Conservation (phyloP, 2,888 invertebrate species). For the Pseudococcus viburni region DNA sequence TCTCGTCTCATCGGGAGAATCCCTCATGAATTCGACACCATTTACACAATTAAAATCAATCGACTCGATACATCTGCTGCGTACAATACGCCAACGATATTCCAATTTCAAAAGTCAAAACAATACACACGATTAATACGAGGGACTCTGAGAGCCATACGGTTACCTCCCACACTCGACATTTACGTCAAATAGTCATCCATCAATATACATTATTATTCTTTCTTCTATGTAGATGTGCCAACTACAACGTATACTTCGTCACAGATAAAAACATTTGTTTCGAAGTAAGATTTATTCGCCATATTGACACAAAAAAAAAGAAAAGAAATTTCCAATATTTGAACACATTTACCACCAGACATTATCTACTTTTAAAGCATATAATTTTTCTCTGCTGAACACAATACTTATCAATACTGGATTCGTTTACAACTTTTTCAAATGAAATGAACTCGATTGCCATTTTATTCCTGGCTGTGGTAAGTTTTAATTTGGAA, state of each 20-base stretch:
- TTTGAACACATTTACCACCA: background rate
- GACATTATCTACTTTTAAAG: background rate
- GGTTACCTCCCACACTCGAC: constrained; percentile 13
- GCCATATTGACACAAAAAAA: too few relatives aligned
- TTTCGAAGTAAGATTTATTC: too few relatives aligned
- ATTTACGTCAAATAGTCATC: constrained; percentile 9
- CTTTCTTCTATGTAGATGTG: background rate
- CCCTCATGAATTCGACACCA: constrained; percentile 11
- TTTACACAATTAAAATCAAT: constrained; percentile 10
- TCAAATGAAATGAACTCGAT: background rate
- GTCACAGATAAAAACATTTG: too few relatives aligned
- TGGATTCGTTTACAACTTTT: background rate
- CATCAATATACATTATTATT: background rate
- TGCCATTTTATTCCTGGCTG: background rate
- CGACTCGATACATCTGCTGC: constrained; percentile 5
- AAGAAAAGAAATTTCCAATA: too few relatives aligned
- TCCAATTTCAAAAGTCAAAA: background rate
- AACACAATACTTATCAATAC: background rate
- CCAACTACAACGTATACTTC: background rate
- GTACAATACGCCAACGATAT: background rate
- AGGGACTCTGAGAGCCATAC: background rate
- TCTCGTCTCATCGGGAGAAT: background rate
- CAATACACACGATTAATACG: background rate
- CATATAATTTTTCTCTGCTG: background rate
- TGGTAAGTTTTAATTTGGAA: background rate